phyloP scores from a whole-genome alignment of 1,140 invertebrate genomes.

The Temnothorax nylanderi region DNA sequence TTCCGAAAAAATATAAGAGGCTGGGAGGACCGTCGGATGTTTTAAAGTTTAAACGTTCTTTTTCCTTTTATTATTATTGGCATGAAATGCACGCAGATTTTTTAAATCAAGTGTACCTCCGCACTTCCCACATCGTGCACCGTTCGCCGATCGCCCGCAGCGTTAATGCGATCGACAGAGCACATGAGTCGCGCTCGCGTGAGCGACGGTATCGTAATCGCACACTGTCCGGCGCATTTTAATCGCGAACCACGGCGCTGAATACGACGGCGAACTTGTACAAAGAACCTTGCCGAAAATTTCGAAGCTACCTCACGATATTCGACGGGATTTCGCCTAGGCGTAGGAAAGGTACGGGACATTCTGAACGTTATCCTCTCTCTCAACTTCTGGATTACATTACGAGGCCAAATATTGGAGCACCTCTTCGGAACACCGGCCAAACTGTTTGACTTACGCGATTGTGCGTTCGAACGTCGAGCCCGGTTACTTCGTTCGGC shows the following conservation, averaged over 20 bases:
- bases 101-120: constrained; percentile 35
- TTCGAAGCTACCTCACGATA: neutral
- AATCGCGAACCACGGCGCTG: neutral
- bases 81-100: neutral
- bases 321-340: neutral
- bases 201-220: constrained; percentile 55
- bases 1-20: neutral
- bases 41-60: neutral
- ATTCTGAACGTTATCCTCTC: constrained; percentile 26
- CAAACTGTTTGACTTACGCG: constrained; percentile 74
- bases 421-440: constrained; percentile 57
- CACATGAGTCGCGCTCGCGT: neutral
- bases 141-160: constrained; percentile 54
- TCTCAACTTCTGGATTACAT: constrained; percentile 69
- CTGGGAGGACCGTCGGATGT: neutral
- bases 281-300: neutral
- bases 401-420: constrained; percentile 74
- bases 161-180: constrained; percentile 16
- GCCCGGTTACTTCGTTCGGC: neutral
- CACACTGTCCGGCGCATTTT: constrained; percentile 1
- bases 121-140: neutral
- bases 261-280: neutral
- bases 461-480: constrained; percentile 48
- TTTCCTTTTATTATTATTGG: neutral
- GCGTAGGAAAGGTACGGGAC: neutral